phyloP scores from a whole-genome alignment of 2,888 invertebrate genomes.

The Tetragonula carbonaria region DNA sequence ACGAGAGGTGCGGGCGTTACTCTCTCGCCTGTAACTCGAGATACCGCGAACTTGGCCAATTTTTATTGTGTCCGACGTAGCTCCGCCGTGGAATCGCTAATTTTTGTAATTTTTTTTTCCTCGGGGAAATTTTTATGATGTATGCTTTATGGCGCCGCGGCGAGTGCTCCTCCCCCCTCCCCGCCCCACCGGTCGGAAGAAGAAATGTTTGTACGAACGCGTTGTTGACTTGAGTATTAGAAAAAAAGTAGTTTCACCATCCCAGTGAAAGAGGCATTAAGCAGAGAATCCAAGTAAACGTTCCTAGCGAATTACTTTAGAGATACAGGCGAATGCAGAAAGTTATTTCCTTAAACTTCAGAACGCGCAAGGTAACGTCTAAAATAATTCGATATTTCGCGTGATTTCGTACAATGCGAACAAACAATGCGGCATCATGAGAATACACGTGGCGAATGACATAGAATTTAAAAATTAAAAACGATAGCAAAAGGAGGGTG shows the following conservation, averaged over 20 bases:
- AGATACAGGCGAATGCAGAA: background rate
- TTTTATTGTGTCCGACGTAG: slow-evolving; percentile 32
- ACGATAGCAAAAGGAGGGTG: no score
- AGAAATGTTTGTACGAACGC: slow-evolving; percentile 13
- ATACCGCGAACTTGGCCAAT: slow-evolving; percentile 36
- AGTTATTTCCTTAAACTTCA: background rate
- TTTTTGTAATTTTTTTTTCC: slow-evolving; percentile 27
- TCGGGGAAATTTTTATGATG: slow-evolving; percentile 16
- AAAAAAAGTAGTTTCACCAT: background rate
- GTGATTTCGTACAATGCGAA: background rate
- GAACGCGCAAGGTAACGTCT: background rate
- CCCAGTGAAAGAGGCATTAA: background rate
- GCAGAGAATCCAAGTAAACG: background rate
- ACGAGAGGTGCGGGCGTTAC: slow-evolving; percentile 12
- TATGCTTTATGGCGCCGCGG: slow-evolving; percentile 5
- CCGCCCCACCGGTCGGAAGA: background rate
- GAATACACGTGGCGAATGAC: no score
- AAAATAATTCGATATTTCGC: background rate
- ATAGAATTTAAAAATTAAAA: no score
- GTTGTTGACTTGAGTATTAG: background rate
- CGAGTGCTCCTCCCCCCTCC: background rate
- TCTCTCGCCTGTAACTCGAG: slow-evolving; percentile 10
- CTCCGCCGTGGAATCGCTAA: slow-evolving; percentile 23
- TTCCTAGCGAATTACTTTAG: background rate
- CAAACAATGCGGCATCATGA: no score